These are phyloP conservation scores for Zapornia atra DNA, from an alignment of 2,113 vertebrate genomes.

Conservation along the genomic window DNA sequence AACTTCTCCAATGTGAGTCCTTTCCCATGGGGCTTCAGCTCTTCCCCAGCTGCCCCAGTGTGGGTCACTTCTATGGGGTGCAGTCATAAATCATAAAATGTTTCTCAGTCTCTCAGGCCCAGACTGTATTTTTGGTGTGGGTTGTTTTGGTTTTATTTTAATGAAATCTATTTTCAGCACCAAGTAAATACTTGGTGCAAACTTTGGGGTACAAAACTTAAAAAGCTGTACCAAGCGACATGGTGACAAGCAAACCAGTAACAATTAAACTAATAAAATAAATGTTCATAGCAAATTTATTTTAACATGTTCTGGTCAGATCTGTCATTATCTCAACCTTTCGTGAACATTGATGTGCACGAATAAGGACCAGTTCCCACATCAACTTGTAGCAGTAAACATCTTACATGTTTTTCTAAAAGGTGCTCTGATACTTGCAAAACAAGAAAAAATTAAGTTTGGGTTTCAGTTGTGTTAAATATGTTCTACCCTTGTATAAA, in stretches of 20 bases:
- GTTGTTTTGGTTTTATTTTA: neutral
- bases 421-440: neutral
- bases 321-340: no score
- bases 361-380: neutral
- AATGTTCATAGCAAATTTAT: no score
- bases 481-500: neutral
- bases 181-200: neutral
- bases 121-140: neutral
- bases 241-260: no score
- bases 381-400: neutral
- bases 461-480: neutral
- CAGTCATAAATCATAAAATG: no score
- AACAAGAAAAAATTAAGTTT: neutral
- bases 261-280: no score
- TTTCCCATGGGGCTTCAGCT: no score
- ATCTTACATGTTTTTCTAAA: neutral
- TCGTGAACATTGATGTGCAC: no score
- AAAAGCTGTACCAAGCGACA: neutral
- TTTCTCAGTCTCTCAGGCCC: no score
- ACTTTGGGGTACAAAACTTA: neutral
- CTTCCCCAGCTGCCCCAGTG: no score
- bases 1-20: no score
- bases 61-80: no score
- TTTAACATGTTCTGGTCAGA: no score
- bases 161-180: neutral